phyloP scores from a whole-genome alignment of 1,140 invertebrate genomes.

The Drosophila virilis region DNA sequence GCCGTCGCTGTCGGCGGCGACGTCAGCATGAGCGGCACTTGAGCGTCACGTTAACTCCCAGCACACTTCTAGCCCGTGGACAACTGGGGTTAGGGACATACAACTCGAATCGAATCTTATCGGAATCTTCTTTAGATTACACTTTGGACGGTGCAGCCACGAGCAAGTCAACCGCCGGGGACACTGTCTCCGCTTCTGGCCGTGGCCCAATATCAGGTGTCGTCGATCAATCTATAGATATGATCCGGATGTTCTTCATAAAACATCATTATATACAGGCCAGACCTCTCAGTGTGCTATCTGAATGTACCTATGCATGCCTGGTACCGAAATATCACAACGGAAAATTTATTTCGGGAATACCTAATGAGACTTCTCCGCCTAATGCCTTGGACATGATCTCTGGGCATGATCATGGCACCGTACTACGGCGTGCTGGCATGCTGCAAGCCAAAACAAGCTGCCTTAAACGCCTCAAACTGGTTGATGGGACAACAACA shows the following conservation, averaged over 20 bases:
- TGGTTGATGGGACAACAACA: neutral
- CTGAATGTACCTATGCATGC: neutral
- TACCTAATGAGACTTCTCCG: neutral
- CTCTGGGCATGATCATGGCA: neutral
- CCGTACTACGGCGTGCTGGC: constrained; percentile 11
- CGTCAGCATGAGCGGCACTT: constrained; percentile 25
- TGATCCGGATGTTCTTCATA: constrained; percentile 7
- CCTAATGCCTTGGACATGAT: neutral
- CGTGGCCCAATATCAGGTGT: constrained; percentile 30
- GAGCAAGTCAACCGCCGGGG: constrained; percentile 34
- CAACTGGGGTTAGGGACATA: constrained; percentile 38
- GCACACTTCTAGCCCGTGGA: constrained; percentile 56
- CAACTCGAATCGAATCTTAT: constrained; percentile 43
- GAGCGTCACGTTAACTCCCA: constrained; percentile 39
- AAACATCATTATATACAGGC: constrained; percentile 21
- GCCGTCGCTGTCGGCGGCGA: constrained; percentile 1
- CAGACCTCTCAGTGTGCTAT: neutral
- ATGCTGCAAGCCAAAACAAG: neutral
- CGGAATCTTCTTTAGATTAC: constrained; percentile 67
- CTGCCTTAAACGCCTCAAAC: constrained; percentile 9
- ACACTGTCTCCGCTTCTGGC: constrained; percentile 9
- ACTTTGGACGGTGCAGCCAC: constrained; percentile 28
- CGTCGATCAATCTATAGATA: neutral
- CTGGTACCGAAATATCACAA: constrained; percentile 33
- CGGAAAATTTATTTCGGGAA: constrained; percentile 60